Conservation (phyloP, 2,888 invertebrate species). For the Heliconius ismenius region DNA sequence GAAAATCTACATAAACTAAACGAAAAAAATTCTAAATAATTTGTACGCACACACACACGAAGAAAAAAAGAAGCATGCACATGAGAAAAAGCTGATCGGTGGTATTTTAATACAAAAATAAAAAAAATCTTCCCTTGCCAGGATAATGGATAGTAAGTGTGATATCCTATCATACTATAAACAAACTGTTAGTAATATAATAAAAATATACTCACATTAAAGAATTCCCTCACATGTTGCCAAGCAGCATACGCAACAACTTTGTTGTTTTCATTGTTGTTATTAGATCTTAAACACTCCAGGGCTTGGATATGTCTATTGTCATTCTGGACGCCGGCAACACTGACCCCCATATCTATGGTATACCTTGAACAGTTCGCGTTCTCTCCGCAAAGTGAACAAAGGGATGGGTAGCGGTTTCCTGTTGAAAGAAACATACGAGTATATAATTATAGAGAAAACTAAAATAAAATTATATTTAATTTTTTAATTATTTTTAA, state of each 20-base stretch:
- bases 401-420: constrained; percentile 77
- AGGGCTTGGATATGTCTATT: constrained; percentile 85
- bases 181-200: background rate
- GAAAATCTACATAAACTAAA: background rate
- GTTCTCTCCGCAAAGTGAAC: constrained; percentile 78
- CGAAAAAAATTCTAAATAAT: background rate
- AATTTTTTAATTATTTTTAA: too few species aligned
- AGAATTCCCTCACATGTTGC: constrained; percentile 75
- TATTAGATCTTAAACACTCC: constrained; percentile 79
- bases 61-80: too few species aligned
- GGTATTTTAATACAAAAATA: too few species aligned
- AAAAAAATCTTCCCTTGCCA: too few species aligned
- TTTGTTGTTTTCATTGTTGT: constrained; percentile 46
- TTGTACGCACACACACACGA: background rate
- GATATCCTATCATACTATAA: background rate
- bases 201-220: constrained; percentile 66
- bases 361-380: constrained; percentile 58
- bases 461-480: too few species aligned
- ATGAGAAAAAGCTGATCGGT: too few species aligned
- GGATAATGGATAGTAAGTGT: background rate
- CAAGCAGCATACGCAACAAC: constrained; percentile 83
- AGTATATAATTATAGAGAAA: too few species aligned
- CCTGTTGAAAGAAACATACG: constrained; percentile 62
- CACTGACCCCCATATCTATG: constrained; percentile 55
- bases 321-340: constrained; percentile 58